phyloP scores from a whole-genome alignment of 2,888 invertebrate genomes.

The Tyria jacobaeae region DNA sequence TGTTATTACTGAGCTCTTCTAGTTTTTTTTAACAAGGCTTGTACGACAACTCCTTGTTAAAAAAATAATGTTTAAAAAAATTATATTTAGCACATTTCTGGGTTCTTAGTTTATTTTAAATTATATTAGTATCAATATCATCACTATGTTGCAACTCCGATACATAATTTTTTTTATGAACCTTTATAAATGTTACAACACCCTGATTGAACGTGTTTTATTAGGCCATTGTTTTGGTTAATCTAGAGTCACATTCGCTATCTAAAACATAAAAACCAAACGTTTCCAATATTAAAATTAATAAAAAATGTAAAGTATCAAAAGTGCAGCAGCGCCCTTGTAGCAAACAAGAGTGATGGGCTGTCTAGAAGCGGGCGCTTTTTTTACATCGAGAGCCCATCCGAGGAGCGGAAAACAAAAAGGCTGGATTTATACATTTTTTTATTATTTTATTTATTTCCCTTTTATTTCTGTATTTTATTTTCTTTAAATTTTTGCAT shows the following conservation, averaged over 20 bases:
- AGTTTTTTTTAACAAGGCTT: not conserved
- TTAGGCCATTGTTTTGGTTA: no score
- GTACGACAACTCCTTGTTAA: not conserved
- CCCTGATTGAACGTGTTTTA: no score
- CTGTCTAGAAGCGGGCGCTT: slow-evolving; percentile 86
- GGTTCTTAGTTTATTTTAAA: no score
- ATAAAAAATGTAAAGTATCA: slow-evolving; percentile 24
- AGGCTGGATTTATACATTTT: slow-evolving; percentile 82
- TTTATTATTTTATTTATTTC: slow-evolving; percentile 84
- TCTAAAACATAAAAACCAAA: no score
- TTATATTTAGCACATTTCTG: no score
- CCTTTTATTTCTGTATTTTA: slow-evolving; percentile 78
- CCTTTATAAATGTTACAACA: no score
- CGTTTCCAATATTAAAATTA: not conserved
- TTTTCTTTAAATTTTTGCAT: slow-evolving; percentile 81
- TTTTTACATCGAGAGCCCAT: slow-evolving; percentile 84
- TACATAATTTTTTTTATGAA: no score
- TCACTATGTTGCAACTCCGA: no score
- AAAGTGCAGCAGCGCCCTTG: slow-evolving; percentile 59
- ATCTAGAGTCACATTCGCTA: no score
- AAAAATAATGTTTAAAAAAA: no score
- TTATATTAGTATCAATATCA: no score
- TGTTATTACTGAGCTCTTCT: not conserved
- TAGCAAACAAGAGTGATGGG: slow-evolving; percentile 60
- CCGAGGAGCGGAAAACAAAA: slow-evolving; percentile 84